Evolutionary conservation across 2,888 invertebrate genomes (phyloP), one percentile per base, ranked within the genome.

Genomic region (Macaria liturata): DNA sequence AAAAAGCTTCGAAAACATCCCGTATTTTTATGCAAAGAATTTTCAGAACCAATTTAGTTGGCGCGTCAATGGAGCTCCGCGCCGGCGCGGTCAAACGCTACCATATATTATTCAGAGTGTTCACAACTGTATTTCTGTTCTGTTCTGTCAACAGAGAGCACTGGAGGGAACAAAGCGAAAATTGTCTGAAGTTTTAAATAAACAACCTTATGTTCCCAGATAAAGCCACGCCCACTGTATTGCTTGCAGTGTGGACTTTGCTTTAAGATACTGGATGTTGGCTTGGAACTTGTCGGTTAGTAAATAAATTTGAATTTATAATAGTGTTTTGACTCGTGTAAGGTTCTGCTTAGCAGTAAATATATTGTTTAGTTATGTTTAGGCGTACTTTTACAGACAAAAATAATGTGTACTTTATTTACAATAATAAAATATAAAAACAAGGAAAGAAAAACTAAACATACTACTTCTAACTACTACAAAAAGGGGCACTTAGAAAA

Each of bases 21-120:
- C 42, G 39, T 66, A 65, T 69, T 63, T 69, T 42, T 9, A 39
- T 30, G 63, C 66, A 61, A 63, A 63, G 62, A 68, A 71, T 64
- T 20, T 66, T 71, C 72, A 65, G 66, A 64, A 68, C 66, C 67
- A 75, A 65, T 68, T 70, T 61, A 48, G 57, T 58, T 47, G 60
- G 51, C 42, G 20, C 20, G 20, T 2, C 20, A 20, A 20, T 20
- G 20, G 20, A 20, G 20, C 20, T 56, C 62, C 58, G 62, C 59
- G 63, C 62, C 70, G 55, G 65, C 62, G 65, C 66, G 72, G 71
- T 74, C 75, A 76, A 76, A 75, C 72, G 72, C 72, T 69, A 66
- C 70, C 61, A 74, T 80, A 79, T 75, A 70, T 78, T 76, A 80
- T 79, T 79, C 77, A 80, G 62, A 65, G 66, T 76, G 79, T 79